Evolutionary conservation across 2,888 invertebrate species (phyloP).

Genomic region (Disparrhopalites patrizii): DNA sequence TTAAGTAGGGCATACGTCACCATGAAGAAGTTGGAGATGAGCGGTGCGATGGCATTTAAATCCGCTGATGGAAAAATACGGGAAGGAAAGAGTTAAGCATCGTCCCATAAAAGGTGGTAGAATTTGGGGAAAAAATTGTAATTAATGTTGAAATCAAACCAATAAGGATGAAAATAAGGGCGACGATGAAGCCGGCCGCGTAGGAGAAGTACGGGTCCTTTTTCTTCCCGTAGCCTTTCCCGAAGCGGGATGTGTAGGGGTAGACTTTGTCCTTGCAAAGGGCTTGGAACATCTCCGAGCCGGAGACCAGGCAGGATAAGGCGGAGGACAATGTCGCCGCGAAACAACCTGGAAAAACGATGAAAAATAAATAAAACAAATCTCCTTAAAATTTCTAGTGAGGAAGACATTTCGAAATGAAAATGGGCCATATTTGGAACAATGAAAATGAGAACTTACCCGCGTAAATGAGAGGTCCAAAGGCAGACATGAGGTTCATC

Average conservation of each 20-base stretch:
- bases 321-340: slow-evolving; percentile 96
- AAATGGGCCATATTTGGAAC: too few species aligned
- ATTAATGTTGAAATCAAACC: slow-evolving; percentile 49
- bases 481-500: slow-evolving; percentile 73
- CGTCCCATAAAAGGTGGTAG: too few species aligned
- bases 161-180: slow-evolving; percentile 54
- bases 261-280: slow-evolving; percentile 56
- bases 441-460: too few species aligned
- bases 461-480: slow-evolving; percentile 81
- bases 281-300: slow-evolving; percentile 63
- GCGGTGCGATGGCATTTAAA: slow-evolving; percentile 28
- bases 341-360: slow-evolving; percentile 81
- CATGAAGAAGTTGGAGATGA: slow-evolving; percentile 33
- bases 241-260: slow-evolving; percentile 55
- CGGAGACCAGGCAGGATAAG: slow-evolving; percentile 89
- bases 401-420: too few species aligned
- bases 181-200: slow-evolving; percentile 54
- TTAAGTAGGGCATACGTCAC: slow-evolving; percentile 52
- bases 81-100: neutral
- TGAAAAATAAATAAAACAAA: neutral
- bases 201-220: slow-evolving; percentile 57
- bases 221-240: slow-evolving; percentile 55
- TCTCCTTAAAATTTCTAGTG: neutral
- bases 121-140: neutral
- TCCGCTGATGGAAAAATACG: slow-evolving; percentile 40